Evolutionary conservation across 2,888 invertebrate genomes (phyloP).

Genomic region (Palloptera scutellata): DNA sequence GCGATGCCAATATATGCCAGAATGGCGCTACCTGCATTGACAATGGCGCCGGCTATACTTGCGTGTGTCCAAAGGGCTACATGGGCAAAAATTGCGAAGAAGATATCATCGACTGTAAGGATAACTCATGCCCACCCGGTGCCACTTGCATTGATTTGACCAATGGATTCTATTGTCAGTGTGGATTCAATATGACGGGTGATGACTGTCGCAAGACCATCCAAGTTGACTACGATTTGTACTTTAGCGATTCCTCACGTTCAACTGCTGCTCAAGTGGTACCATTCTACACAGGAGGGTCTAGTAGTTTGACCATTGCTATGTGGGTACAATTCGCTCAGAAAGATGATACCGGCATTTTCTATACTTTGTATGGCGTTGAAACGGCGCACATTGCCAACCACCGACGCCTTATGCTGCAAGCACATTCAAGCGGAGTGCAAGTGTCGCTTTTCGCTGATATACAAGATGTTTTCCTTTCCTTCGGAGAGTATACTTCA

Average conservation of each 20-base stretch:
- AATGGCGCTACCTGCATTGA: slow-evolving; percentile 94
- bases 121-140: slow-evolving; percentile 92
- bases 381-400: slow-evolving; percentile 81
- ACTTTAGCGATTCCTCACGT: slow-evolving; percentile 89
- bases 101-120: slow-evolving; percentile 90
- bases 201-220: slow-evolving; percentile 97
- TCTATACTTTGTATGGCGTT: slow-evolving; percentile 92
- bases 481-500: slow-evolving; percentile 90
- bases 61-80: slow-evolving; percentile 83
- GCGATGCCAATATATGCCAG: slow-evolving; percentile 87
- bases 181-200: slow-evolving; percentile 96
- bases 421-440: slow-evolving; percentile 93
- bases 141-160: slow-evolving; percentile 92
- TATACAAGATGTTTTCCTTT: slow-evolving; percentile 86
- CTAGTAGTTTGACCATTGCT: slow-evolving; percentile 84
- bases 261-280: slow-evolving; percentile 93
- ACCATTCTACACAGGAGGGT: slow-evolving; percentile 83
- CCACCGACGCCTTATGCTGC: slow-evolving; percentile 81
- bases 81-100: slow-evolving; percentile 87
- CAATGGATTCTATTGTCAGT: slow-evolving; percentile 92
- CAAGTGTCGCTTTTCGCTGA: slow-evolving; percentile 90
- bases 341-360: slow-evolving; percentile 90
- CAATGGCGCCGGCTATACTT: slow-evolving; percentile 84
- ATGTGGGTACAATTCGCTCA: slow-evolving; percentile 97
- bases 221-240: slow-evolving; percentile 96